Conservation (phyloP, 1,140 invertebrate species). For the Penaeus vannamei region DNA sequence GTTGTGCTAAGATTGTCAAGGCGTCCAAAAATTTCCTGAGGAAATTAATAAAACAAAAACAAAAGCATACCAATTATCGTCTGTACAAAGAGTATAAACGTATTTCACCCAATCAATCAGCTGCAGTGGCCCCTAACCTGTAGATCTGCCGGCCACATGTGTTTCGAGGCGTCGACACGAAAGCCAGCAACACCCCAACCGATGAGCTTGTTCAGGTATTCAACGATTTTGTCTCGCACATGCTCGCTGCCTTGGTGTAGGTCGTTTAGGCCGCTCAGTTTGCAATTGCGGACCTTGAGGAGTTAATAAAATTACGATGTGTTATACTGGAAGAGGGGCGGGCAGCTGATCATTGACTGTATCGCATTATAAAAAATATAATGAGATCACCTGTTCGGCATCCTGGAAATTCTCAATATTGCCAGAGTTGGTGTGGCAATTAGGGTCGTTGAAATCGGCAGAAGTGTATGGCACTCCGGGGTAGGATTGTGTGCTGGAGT, state of each 20-base stretch:
- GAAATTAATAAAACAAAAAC: conserved; percentile 29
- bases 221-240: conserved; percentile 79
- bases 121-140: conserved; percentile 85
- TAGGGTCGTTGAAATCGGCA: conserved; percentile 33
- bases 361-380: neutral
- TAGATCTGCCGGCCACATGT: conserved; percentile 75
- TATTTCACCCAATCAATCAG: conserved; percentile 72
- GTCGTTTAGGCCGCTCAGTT: conserved; percentile 78
- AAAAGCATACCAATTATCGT: neutral
- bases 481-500: neutral
- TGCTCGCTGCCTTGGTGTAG: conserved; percentile 79
- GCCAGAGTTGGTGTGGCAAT: conserved; percentile 18
- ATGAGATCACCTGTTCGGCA: conserved; percentile 18
- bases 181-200: conserved; percentile 86
- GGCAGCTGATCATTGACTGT: too few relatives aligned
- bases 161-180: conserved; percentile 74
- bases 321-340: too few relatives aligned
- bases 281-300: conserved; percentile 67
- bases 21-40: conserved; percentile 62
- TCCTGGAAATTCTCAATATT: conserved; percentile 43
- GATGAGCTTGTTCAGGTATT: conserved; percentile 81
- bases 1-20: conserved; percentile 70
- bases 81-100: conserved; percentile 73
- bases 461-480: conserved; percentile 24
- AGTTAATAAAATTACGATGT: neutral